phyloP scores from a whole-genome alignment of 2,888 invertebrate genomes.

The Agrochola lychnidis region DNA sequence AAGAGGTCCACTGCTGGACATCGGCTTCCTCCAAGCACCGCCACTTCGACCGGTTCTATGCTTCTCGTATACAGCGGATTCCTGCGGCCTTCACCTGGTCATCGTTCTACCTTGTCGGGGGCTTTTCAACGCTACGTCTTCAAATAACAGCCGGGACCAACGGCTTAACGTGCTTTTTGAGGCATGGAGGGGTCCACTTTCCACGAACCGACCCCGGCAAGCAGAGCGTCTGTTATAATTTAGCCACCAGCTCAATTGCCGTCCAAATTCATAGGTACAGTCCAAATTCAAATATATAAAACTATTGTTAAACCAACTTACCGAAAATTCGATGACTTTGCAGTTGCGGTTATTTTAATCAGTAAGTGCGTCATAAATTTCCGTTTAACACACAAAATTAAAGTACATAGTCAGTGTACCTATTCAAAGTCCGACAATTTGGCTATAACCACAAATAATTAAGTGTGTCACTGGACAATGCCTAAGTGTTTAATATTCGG shows the following conservation, averaged over 20 bases:
- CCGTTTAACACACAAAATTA: neutral
- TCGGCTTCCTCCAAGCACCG: no score
- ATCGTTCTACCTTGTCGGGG: no score
- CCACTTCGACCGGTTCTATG: no score
- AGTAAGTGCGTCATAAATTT: neutral
- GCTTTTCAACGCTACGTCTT: no score
- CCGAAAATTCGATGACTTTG: neutral
- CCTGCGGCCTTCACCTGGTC: no score
- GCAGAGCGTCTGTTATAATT: no score
- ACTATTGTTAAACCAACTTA: neutral
- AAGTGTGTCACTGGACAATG: slow-evolving; percentile 38
- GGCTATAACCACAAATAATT: slow-evolving; percentile 21
- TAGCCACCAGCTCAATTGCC: no score
- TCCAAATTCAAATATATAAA: neutral
- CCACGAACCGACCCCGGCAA: no score
- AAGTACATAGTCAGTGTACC: neutral
- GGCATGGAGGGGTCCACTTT: neutral
- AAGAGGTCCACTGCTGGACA: no score
- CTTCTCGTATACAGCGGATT: no score
- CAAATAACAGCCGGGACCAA: neutral
- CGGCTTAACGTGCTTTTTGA: neutral
- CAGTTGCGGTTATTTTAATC: neutral
- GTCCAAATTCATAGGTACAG: neutral
- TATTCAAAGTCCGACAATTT: slow-evolving; percentile 30
- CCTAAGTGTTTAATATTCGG: slow-evolving; percentile 16